Evolutionary conservation across 2,888 invertebrate genomes (phyloP).

Genomic region (Ophion ventricosus): DNA sequence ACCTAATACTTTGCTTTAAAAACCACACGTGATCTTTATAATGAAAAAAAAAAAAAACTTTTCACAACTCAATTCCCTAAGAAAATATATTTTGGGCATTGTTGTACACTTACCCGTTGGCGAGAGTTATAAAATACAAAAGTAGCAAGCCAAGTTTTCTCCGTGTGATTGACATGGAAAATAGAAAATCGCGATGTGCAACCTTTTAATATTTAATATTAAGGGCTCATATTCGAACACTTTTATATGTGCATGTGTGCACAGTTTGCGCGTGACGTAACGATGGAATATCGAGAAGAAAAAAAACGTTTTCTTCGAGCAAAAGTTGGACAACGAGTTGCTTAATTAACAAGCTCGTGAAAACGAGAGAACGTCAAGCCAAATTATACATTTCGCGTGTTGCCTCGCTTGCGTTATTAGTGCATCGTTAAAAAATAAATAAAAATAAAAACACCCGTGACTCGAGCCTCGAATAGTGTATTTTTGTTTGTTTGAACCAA

Average conservation of each 20-base stretch:
- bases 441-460: background rate
- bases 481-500: background rate
- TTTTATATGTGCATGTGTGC: background rate
- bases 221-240: too few relatives aligned
- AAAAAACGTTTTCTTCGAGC: conserved; percentile 12
- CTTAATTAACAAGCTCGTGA: conserved; percentile 16
- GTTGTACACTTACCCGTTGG: too few relatives aligned
- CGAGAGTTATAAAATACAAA: too few relatives aligned
- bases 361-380: background rate
- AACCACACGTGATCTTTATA: too few relatives aligned
- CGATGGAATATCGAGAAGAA: background rate
- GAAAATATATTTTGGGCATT: too few relatives aligned
- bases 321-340: conserved; percentile 18
- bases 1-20: too few relatives aligned
- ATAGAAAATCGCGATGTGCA: too few relatives aligned
- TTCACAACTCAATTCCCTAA: too few relatives aligned
- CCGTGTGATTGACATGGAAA: too few relatives aligned
- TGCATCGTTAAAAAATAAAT: background rate
- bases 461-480: background rate
- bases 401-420: background rate
- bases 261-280: conserved; percentile 12
- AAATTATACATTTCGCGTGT: background rate
- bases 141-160: too few relatives aligned
- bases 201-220: too few relatives aligned
- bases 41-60: too few relatives aligned